Evolutionary conservation across 1,140 invertebrate genomes (phyloP).

Genomic region (Drosophila repleta): DNA sequence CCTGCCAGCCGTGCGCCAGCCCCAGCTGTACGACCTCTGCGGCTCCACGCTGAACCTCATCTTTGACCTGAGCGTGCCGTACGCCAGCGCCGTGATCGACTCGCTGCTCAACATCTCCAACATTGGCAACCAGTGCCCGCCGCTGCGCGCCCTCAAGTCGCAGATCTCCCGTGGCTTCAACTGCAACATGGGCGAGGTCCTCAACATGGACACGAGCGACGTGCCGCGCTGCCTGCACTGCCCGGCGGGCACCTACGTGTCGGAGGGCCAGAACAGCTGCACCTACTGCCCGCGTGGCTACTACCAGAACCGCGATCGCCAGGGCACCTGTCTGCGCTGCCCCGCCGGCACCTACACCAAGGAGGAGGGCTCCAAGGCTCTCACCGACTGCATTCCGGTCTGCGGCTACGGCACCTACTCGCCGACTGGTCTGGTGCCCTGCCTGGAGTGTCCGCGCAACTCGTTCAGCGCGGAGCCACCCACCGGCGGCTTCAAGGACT

Average conservation of each 20-base stretch:
- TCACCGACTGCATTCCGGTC: conserved; percentile 94
- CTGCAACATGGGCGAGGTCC: conserved; percentile 95
- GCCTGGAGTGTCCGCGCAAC: conserved; percentile 96
- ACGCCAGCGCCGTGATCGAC: conserved; percentile 95
- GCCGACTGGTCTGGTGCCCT: conserved; percentile 96
- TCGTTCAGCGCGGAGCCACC: conserved; percentile 95
- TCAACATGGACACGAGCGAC: conserved; percentile 95
- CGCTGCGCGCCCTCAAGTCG: conserved; percentile 93
- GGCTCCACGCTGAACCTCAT: conserved; percentile 96
- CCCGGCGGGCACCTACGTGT: conserved; percentile 96
- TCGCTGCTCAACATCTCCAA: conserved; percentile 94
- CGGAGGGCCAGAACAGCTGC: conserved; percentile 93
- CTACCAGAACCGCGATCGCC: conserved; percentile 95
- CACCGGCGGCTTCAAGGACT: conserved; percentile 96
- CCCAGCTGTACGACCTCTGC: conserved; percentile 96
- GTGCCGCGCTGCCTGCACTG: conserved; percentile 97
- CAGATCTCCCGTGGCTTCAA: conserved; percentile 94
- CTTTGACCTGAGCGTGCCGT: conserved; percentile 96
- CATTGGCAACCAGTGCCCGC: conserved; percentile 95
- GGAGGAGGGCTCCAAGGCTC: conserved; percentile 94
- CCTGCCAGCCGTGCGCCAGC: conserved; percentile 93
- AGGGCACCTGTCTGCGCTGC: conserved; percentile 94
- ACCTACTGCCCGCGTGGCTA: conserved; percentile 95
- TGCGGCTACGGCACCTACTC: conserved; percentile 98
- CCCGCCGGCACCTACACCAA: conserved; percentile 96